These are phyloP conservation scores for Folsomia candida DNA, from an alignment of 2,888 invertebrate species.

Conservation along the genomic window DNA sequence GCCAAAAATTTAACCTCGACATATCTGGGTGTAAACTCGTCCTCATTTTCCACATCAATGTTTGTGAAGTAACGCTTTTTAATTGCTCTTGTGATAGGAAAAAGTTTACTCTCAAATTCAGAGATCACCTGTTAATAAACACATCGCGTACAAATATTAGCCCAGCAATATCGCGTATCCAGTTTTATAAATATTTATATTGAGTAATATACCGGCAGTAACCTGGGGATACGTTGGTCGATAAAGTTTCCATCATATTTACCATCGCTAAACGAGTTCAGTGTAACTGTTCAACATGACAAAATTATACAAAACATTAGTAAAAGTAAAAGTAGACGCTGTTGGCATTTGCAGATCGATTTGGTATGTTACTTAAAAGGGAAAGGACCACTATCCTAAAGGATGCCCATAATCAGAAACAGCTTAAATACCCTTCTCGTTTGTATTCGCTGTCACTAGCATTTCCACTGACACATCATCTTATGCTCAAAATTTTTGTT, in stretches of 20 bases:
- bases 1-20: constrained; percentile 43
- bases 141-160: too few relatives aligned
- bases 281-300: constrained; percentile 45
- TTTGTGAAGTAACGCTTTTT: constrained; percentile 51
- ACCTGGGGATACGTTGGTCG: constrained; percentile 51
- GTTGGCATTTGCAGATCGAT: not conserved
- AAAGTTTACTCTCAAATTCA: constrained; percentile 51
- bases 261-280: constrained; percentile 51
- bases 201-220: constrained; percentile 46
- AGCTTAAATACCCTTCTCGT: too few relatives aligned
- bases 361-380: not conserved
- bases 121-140: constrained; percentile 36
- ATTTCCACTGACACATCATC: too few relatives aligned
- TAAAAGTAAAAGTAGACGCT: not conserved
- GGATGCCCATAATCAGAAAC: not conserved
- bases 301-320: not conserved
- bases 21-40: constrained; percentile 51
- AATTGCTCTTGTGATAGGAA: constrained; percentile 50
- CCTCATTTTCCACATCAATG: constrained; percentile 51
- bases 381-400: too few relatives aligned
- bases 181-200: too few relatives aligned
- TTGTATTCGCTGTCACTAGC: too few relatives aligned
- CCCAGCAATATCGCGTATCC: too few relatives aligned
- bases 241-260: constrained; percentile 52
- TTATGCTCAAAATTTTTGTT: too few relatives aligned